A percentile compares a stretch with the other conserved stretches of the same genome.
Evolutionary conservation across 1,140 invertebrate species (phyloP).

Genomic region (Lethocerus indicus): DNA sequence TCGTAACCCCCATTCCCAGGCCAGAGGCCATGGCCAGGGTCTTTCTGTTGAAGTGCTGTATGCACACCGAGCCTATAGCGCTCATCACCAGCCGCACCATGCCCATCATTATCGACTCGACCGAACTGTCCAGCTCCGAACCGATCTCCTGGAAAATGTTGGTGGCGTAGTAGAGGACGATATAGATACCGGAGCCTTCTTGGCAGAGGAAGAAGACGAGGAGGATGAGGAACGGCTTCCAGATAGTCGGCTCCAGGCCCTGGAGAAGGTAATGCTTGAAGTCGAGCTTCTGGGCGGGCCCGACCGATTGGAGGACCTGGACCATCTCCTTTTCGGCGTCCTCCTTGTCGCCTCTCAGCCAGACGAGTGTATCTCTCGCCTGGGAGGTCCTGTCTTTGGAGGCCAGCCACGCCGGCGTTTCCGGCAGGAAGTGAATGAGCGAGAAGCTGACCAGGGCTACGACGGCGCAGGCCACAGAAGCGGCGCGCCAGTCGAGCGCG

Average conservation of each 20-base stretch:
- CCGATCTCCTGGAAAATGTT: conserved; percentile 47
- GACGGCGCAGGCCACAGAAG: conserved; percentile 15
- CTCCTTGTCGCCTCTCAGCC: conserved; percentile 34
- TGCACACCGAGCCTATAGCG: conserved; percentile 43
- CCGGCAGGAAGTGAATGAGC: conserved; percentile 43
- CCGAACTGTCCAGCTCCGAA: conserved; percentile 43
- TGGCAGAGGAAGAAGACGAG: conserved; percentile 47
- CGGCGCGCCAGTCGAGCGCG: conserved; percentile 23
- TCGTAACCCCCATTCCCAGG: conserved; percentile 39
- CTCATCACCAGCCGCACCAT: conserved; percentile 46
- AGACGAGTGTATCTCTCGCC: conserved; percentile 33
- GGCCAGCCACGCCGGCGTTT: conserved; percentile 44
- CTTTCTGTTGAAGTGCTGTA: conserved; percentile 48
- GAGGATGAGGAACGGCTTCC: conserved; percentile 45
- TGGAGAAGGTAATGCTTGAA: conserved; percentile 9
- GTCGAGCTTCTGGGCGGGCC: neutral
- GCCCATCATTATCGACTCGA: conserved; percentile 57
- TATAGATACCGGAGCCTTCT: conserved; percentile 54
- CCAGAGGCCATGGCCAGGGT: conserved; percentile 46
- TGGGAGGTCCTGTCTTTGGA: conserved; percentile 34
- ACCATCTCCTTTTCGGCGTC: conserved; percentile 36
- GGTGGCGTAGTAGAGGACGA: conserved; percentile 58
- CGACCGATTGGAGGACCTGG: conserved; percentile 26
- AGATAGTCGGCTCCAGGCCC: conserved; percentile 24
- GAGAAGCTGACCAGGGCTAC: conserved; percentile 22